phyloP scores from a whole-genome alignment of 1,140 invertebrate species.

The Trissolcus basalis region DNA sequence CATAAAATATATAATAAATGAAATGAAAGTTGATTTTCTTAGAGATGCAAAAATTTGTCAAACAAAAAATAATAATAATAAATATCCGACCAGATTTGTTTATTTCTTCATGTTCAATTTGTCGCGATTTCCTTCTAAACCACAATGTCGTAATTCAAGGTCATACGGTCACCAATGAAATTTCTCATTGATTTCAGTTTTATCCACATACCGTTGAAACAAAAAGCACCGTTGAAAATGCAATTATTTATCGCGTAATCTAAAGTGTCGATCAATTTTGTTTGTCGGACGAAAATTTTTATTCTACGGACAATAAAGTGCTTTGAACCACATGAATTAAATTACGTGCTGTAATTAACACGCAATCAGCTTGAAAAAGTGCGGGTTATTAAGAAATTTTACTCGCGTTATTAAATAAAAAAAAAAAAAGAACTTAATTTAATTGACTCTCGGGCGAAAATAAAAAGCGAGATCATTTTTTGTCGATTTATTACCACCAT shows the following conservation, averaged over 20 bases:
- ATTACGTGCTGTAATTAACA: not conserved
- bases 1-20: too few species aligned
- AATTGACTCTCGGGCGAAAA: too few species aligned
- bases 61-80: too few species aligned
- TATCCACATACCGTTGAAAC: not conserved
- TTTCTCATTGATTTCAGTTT: conserved; percentile 13
- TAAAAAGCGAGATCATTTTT: too few species aligned
- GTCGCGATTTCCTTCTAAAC: conserved; percentile 41
- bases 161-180: conserved; percentile 14
- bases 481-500: too few species aligned
- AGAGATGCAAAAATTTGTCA: too few species aligned
- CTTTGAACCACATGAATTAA: not conserved
- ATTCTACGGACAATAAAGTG: not conserved
- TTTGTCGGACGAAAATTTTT: not conserved
- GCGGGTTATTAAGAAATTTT: too few species aligned
- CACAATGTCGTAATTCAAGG: conserved; percentile 42
- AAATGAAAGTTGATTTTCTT: too few species aligned
- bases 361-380: too few species aligned
- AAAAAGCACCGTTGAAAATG: not conserved
- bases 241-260: not conserved
- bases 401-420: too few species aligned
- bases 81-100: not conserved
- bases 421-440: too few species aligned
- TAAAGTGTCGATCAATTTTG: not conserved
- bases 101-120: conserved; percentile 23